phyloP scores from a whole-genome alignment of 35 echinoderm and acorn worm species.

The Ophioderma brevispina region DNA sequence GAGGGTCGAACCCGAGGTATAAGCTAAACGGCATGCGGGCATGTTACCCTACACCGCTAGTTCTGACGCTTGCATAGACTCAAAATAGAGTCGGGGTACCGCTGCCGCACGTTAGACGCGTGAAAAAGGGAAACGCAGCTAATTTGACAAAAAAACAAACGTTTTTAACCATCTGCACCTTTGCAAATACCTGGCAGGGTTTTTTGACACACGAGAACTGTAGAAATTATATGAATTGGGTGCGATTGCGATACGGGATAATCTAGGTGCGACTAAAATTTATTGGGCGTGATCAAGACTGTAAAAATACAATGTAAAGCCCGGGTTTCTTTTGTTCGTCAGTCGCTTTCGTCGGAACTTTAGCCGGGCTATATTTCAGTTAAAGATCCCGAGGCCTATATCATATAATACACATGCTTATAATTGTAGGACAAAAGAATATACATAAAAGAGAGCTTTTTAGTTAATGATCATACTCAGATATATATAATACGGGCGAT shows the following conservation, averaged over 20 bases:
- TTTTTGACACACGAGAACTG: not conserved
- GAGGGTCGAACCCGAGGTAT: not conserved
- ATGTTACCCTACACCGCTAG: constrained; percentile 5
- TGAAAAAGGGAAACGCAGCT: not conserved
- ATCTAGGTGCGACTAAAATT: not conserved
- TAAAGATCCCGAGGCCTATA: not conserved
- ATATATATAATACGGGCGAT: constrained; percentile 1
- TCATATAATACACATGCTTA: not conserved
- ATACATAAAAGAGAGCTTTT: not conserved
- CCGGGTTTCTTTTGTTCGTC: not conserved
- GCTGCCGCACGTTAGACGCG: not conserved
- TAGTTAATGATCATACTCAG: constrained; percentile 5
- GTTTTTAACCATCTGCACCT: not conserved
- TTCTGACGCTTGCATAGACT: not conserved
- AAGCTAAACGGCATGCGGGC: not conserved
- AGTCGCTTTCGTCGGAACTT: not conserved
- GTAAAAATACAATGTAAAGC: not conserved
- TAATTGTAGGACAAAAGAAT: not conserved
- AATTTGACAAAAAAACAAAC: constrained; percentile 15
- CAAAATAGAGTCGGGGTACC: not conserved
- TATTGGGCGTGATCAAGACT: constrained; percentile 7
- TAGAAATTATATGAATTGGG: not conserved
- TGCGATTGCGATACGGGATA: not conserved
- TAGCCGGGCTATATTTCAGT: not conserved
- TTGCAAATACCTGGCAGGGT: not conserved